Percentiles rank a stretch among this genome's conserved stretches.
Evolutionary conservation across 2,797 vertebrate genomes (phyloP).

Genomic region (Mormyrops boulengeri): DNA sequence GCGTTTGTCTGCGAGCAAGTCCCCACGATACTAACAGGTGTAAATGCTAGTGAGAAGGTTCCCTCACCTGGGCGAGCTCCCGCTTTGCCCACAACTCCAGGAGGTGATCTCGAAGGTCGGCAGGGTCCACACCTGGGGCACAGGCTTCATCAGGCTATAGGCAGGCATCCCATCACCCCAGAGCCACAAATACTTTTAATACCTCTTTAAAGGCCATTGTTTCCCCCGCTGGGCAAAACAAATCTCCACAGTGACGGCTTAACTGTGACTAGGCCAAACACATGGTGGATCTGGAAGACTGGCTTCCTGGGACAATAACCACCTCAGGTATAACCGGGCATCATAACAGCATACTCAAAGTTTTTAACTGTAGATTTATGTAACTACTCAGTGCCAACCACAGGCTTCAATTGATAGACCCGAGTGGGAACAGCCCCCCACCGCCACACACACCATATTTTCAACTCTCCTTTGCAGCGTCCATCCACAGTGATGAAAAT

Average conservation of each 20-base stretch:
- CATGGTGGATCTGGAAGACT: neutral
- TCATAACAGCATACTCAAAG: neutral
- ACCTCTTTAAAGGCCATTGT: neutral
- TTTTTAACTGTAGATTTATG: neutral
- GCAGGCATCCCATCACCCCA: neutral
- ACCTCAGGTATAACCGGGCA: neutral
- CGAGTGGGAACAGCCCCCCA: neutral
- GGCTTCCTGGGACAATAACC: neutral
- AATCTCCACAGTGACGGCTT: neutral
- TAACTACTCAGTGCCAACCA: neutral
- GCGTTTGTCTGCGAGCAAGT: slow-evolving; percentile 11
- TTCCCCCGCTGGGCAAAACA: neutral
- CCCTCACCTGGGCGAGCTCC: slow-evolving; percentile 56
- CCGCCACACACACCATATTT: neutral
- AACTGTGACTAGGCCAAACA: neutral
- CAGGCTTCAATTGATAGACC: neutral
- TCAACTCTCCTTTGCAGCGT: neutral
- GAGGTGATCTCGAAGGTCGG: slow-evolving; percentile 50
- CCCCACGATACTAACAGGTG: slow-evolving; percentile 19
- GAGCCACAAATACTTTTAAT: too few species aligned
- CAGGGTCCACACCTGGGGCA: slow-evolving; percentile 54
- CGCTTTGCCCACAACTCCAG: slow-evolving; percentile 54
- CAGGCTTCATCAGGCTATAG: neutral
- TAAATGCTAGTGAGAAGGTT: neutral
- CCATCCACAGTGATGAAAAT: neutral